phyloP scores from a whole-genome alignment of 92 coral and sea anemone genomes.

The Phenganax marumi region DNA sequence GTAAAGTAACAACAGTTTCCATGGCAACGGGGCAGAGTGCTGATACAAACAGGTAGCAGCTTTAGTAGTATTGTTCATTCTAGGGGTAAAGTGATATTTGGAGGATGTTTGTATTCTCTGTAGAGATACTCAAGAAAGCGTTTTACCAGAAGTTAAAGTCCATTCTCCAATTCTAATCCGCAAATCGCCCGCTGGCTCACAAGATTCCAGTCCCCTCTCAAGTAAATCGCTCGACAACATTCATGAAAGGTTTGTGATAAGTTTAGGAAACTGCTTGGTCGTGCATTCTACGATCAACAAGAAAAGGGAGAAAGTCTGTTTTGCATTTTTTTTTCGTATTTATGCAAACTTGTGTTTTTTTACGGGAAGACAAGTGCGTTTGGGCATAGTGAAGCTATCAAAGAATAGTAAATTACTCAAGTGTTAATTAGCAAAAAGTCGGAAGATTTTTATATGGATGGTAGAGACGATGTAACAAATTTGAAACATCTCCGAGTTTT shows the following conservation, averaged over 20 bases:
- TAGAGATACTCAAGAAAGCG: conserved; percentile 19
- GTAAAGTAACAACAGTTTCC: conserved; percentile 49
- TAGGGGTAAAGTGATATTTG: not conserved
- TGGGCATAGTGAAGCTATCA: no score
- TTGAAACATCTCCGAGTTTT: no score
- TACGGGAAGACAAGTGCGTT: no score
- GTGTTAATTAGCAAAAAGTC: no score
- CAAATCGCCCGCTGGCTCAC: conserved; percentile 1
- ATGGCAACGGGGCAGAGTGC: conserved; percentile 45
- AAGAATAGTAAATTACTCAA: no score
- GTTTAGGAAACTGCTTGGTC: no score
- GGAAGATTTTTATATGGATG: no score
- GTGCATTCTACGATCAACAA: no score
- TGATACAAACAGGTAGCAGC: conserved; percentile 10
- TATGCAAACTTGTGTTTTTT: no score
- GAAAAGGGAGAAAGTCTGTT: no score
- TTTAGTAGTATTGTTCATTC: not conserved
- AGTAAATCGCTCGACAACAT: conserved; percentile 21
- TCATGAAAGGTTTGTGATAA: conserved; percentile 31
- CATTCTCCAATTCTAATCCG: conserved; percentile 20
- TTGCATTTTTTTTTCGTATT: no score
- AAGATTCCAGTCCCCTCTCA: conserved; percentile 11
- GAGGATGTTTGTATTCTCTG: not conserved
- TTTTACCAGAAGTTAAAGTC: conserved; percentile 14
- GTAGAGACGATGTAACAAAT: no score